Conservation (phyloP, 2,888 invertebrate species). For the Dryadula phaetusa region DNA sequence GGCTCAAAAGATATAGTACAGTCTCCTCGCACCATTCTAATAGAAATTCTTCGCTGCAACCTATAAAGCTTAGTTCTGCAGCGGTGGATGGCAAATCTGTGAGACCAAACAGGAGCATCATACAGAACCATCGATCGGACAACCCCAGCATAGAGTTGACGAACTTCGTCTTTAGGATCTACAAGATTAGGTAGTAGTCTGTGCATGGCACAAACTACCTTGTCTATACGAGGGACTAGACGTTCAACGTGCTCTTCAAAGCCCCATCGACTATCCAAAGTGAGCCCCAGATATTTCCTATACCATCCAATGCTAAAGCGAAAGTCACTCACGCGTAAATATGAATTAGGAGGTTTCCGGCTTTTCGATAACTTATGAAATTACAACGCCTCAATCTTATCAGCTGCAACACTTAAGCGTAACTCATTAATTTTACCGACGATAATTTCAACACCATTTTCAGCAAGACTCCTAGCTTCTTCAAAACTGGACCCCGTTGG, state of each 20-base stretch:
- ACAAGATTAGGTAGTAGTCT: slow-evolving; percentile 34
- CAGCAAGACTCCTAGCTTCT: no score
- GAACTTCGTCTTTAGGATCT: not conserved
- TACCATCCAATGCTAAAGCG: slow-evolving; percentile 12
- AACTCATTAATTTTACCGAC: no score
- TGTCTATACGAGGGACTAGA: slow-evolving; percentile 24
- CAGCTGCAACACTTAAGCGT: slow-evolving; percentile 22
- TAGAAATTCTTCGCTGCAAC: not conserved
- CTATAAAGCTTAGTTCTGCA: not conserved
- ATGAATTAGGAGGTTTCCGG: slow-evolving; percentile 21
- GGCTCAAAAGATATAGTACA: not conserved
- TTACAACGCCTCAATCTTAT: slow-evolving; percentile 42
- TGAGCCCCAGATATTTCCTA: slow-evolving; percentile 35
- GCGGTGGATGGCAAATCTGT: not conserved
- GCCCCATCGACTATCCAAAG: slow-evolving; percentile 36
- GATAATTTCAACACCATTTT: no score
- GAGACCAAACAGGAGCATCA: not conserved
- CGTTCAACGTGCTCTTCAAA: slow-evolving; percentile 37
- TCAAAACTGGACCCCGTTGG: no score
- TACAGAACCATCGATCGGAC: not conserved
- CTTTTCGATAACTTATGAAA: slow-evolving; percentile 30
- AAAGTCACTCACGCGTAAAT: slow-evolving; percentile 25
- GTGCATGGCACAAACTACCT: slow-evolving; percentile 34
- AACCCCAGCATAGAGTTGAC: not conserved
- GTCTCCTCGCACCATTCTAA: not conserved